phyloP scores from a whole-genome alignment of 2,113 vertebrate species.

The Crotalus tigris region DNA sequence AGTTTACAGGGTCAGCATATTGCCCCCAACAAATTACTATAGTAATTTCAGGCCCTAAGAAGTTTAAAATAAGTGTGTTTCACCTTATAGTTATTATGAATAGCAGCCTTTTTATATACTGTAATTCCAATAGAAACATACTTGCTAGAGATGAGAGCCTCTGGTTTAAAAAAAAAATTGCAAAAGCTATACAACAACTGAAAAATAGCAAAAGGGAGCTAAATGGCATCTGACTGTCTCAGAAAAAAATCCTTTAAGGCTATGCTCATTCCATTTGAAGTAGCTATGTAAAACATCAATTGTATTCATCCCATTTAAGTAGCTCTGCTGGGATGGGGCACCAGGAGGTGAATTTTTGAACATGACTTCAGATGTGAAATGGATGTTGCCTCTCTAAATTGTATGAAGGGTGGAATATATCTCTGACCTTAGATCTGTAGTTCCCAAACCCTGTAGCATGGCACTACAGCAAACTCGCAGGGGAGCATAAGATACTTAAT shows the following conservation, averaged over 20 bases:
- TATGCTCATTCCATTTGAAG: not conserved
- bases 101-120: not conserved
- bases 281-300: not conserved
- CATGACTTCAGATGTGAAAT: not conserved
- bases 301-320: not conserved
- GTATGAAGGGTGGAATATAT: not conserved
- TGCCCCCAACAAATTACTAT: too few species aligned
- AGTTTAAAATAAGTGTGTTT: not conserved
- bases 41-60: not conserved
- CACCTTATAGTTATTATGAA: not conserved
- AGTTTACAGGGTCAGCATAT: too few species aligned
- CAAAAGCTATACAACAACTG: not conserved
- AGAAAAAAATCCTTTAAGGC: not conserved
- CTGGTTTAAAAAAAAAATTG: not conserved
- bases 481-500: not conserved
- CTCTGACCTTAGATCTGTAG: not conserved
- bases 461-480: not conserved
- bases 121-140: not conserved
- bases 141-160: not conserved
- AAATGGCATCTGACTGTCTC: not conserved
- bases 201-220: not conserved
- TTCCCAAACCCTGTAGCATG: not conserved
- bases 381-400: not conserved
- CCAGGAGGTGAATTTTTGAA: not conserved
- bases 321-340: not conserved